phyloP scores from a whole-genome alignment of 2,113 vertebrate species.

The Lepus americanus region DNA sequence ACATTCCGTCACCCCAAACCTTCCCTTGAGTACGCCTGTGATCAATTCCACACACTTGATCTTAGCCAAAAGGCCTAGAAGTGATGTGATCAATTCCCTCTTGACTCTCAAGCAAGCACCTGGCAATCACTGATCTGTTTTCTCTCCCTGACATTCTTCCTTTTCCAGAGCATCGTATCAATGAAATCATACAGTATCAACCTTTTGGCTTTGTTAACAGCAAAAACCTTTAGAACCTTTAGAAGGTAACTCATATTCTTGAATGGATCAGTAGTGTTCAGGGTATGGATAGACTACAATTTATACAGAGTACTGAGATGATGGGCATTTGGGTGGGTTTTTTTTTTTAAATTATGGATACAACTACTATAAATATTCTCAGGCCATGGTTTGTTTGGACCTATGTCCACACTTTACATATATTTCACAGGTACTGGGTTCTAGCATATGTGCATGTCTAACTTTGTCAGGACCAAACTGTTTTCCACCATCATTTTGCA shows the following conservation, averaged over 20 bases:
- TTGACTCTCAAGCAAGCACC: neutral
- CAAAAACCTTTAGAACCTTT: neutral
- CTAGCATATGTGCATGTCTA: neutral
- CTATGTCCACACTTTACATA: neutral
- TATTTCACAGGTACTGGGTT: neutral
- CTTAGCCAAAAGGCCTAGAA: too few relatives aligned
- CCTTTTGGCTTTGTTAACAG: neutral
- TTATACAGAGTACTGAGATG: neutral
- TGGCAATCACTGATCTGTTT: neutral
- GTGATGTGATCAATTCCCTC: neutral
- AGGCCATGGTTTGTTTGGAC: neutral
- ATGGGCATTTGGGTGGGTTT: neutral
- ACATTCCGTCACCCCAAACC: neutral
- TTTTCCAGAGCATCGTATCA: neutral
- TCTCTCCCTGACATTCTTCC: neutral
- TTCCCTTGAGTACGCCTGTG: neutral
- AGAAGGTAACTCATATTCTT: neutral
- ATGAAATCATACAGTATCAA: neutral
- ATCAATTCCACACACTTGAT: neutral
- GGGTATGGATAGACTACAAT: neutral
- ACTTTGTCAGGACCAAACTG: neutral
- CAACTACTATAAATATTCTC: neutral
- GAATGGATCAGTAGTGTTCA: neutral
- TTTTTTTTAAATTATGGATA: constrained; percentile 3
- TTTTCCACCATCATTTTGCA: neutral